These are phyloP conservation scores for Decapterus maruadsi DNA, from an alignment of 2,797 vertebrate genomes.

Conservation along the genomic window DNA sequence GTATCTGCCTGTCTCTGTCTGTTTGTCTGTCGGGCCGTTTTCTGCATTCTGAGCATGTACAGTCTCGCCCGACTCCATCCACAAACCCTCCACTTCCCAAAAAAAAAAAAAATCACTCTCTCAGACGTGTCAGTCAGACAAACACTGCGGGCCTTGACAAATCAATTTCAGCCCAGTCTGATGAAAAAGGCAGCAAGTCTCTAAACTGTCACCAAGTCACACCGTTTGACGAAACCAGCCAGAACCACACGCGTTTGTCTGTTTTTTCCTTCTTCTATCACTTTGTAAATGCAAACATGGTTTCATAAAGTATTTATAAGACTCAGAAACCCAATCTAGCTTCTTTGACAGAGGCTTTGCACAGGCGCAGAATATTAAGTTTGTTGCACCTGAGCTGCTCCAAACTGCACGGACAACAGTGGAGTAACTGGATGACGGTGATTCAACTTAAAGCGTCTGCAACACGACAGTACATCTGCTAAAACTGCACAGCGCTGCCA, in stretches of 20 bases:
- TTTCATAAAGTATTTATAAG: conserved; percentile 57
- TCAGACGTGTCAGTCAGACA: conserved; percentile 53
- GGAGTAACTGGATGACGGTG: background rate
- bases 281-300: conserved; percentile 56
- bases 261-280: conserved; percentile 15
- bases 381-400: background rate
- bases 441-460: background rate
- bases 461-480: background rate
- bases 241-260: background rate
- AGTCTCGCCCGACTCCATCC: conserved; percentile 43
- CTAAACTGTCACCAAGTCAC: conserved; percentile 45
- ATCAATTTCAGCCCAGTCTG: conserved; percentile 69
- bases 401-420: background rate
- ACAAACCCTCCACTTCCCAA: conserved; percentile 15
- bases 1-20: background rate
- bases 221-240: conserved; percentile 25
- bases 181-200: conserved; percentile 69
- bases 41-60: conserved; percentile 67
- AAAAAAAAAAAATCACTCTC: conserved; percentile 17
- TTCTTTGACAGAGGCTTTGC: conserved; percentile 10
- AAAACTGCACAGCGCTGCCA: background rate
- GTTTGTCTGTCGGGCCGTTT: conserved; percentile 12
- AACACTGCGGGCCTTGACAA: conserved; percentile 66
- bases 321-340: conserved; percentile 38
- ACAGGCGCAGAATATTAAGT: conserved; percentile 50